These are phyloP conservation scores for Phaethornis superciliosus DNA, from an alignment of 2,113 vertebrate genomes.

Conservation along the genomic window DNA sequence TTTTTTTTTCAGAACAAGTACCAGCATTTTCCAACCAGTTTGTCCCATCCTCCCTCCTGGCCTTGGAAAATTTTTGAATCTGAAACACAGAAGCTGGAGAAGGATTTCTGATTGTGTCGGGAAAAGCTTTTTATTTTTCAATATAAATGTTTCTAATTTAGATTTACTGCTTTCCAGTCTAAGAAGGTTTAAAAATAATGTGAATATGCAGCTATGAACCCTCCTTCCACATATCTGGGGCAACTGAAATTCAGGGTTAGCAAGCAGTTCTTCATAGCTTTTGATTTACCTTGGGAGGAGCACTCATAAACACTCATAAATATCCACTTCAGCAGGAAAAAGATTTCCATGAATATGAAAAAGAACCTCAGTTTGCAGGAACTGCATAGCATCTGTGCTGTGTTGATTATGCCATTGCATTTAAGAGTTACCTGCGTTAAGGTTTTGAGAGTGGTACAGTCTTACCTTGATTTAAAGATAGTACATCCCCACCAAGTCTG, in stretches of 20 bases:
- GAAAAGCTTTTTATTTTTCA: background rate
- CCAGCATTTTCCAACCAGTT: background rate
- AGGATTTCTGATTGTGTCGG: background rate
- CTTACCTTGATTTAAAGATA: background rate
- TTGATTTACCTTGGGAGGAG: background rate
- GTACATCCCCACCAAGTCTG: background rate
- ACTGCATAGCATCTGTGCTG: background rate
- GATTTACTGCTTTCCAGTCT: background rate
- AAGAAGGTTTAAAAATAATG: background rate
- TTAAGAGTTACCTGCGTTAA: background rate
- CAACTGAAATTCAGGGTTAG: background rate
- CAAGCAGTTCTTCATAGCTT: background rate
- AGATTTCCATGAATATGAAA: background rate
- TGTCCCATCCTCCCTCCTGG: background rate
- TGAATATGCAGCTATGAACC: background rate
- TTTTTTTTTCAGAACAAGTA: background rate
- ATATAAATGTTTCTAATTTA: background rate
- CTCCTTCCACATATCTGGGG: background rate
- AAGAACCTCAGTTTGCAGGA: background rate
- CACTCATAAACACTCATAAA: constrained; percentile 10
- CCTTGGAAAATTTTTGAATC: background rate
- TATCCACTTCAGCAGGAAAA: background rate
- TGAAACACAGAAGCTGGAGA: background rate
- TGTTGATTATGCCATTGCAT: background rate
- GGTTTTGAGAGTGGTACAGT: background rate